Conservation (phyloP, 2,113 vertebrate genomes). For the Struthidea cinerea region DNA sequence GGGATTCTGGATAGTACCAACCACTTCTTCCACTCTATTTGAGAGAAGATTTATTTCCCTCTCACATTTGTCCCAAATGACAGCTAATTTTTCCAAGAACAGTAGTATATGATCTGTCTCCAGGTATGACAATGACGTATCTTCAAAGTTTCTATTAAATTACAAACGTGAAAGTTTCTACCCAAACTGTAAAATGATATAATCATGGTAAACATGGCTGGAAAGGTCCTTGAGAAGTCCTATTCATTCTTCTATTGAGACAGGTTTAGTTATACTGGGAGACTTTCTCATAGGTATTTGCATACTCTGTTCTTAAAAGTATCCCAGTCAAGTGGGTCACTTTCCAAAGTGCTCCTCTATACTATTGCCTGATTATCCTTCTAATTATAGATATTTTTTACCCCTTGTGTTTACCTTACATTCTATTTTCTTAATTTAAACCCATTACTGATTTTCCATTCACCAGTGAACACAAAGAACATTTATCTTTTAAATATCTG, state of each 20-base stretch:
- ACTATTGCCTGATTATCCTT: not conserved
- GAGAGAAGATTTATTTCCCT: not conserved
- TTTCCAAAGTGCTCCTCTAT: not conserved
- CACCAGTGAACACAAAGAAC: not conserved
- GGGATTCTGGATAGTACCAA: not conserved
- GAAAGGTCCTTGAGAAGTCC: not conserved
- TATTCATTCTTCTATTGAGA: not conserved
- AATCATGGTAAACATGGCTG: not conserved
- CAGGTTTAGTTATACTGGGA: not conserved
- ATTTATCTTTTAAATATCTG: not conserved
- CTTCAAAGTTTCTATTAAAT: not conserved
- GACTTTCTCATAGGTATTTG: not conserved
- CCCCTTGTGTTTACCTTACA: not conserved
- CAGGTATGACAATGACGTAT: not conserved
- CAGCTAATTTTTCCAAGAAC: not conserved
- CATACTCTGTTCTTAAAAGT: not conserved
- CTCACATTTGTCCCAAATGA: not conserved
- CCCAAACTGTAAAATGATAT: not conserved
- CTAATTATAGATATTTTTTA: not conserved
- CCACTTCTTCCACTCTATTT: not conserved
- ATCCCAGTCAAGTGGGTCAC: not conserved
- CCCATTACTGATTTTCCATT: not conserved
- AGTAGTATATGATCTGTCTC: not conserved
- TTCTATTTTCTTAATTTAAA: not conserved
- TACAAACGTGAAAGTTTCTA: not conserved